Evolutionary conservation across 2,113 vertebrate genomes (phyloP), one percentile per base, ranked within the genome.

Genomic region (Sprattus sprattus): DNA sequence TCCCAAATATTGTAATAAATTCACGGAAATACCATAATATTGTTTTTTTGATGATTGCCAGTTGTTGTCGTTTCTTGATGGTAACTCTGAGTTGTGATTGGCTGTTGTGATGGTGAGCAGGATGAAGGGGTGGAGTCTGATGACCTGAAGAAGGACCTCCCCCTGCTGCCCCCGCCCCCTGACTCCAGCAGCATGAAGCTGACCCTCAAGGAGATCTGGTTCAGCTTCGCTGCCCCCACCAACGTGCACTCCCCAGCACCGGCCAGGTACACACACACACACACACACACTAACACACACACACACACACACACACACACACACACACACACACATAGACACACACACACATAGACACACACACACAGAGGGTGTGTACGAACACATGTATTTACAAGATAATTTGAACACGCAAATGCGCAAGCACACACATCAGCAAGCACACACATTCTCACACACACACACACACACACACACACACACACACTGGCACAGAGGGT

Each of bases 121-220:
- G 98, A 99, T 85, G 98, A 99, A 95, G 98, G 98, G 0, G 98
- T 99, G 45, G 98, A 99, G 92, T 99, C 98, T 11, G 98, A 99
- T 87, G 97, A 99, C 89, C 92, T 99, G 49, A 99, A 99, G 91
- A 99, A 99, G 93, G 98, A 99, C 87, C 95, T 99, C 25, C 98
- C 97, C 16, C 94, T 99, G 85, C 96, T 98, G 96, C 98, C 98
- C 6, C 98, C 98, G 2, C 98, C 98, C 0, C 98, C 97, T 32
- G 98, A 99, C 90, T 99, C 98, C 84, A 99, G 98, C 95, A 99
- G 98, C 92, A 99, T 99, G 98, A 99, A 99, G 91, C 87, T 99
- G 85, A 98, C 96, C 67, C 97, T 99, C 89, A 96, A 96, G 86
- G 97, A 99, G 94, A 99, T 99, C 88, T 99, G 98, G 98, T 99